Evolutionary conservation across 2,113 vertebrate species (phyloP), one percentile per base, ranked within the genome.

Genomic region (Telmatochromis sp.): DNA sequence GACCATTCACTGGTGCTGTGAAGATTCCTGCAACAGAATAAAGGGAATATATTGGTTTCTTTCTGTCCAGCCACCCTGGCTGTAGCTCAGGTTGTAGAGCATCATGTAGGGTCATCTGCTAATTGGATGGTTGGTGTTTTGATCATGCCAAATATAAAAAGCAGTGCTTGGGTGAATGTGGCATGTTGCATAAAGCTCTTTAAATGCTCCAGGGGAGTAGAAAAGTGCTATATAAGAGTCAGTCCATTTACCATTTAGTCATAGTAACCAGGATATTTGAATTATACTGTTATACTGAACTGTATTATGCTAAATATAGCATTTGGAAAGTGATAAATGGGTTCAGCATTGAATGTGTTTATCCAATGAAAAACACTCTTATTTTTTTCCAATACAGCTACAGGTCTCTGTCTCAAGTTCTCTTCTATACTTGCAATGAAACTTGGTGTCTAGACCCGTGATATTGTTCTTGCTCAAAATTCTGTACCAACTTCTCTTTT

Each of bases 11-110:
- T 2, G 13, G 89, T 6, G 83, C 92, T n/a, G 90, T 89, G 42
- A 95, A 95, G 49, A 90, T 35, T 42, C 94, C 93, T 95, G 85
- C 21, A 65, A 33, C 12, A 47, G 12, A 68, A 51, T 6, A 73
- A 49, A 86, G 23, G 53, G 0, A 63, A 37, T 3, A 12, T 79
- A 17, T 55, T 54, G 6, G 0, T 14, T 13, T 68, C 2, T 4
- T 70, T 42, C n/a, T 42, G n/a, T 70, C 65, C 19, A 70, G 12
- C 35, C n/a, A 70, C 3, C 3, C 15, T 60, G 15, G 58, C 28
- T 60, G 28, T 33, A 60, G 58, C 28, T 60, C 58, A 60, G 28
- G 9, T 1, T 60, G 5, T 33, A 60, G 57, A 60, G 57, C 57
- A 60, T 60, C 15, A 0, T 60, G 28, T 6, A 33, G 57, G 28